Evolutionary conservation across 2,888 invertebrate species (phyloP).

Genomic region (Cheilosia urbana): DNA sequence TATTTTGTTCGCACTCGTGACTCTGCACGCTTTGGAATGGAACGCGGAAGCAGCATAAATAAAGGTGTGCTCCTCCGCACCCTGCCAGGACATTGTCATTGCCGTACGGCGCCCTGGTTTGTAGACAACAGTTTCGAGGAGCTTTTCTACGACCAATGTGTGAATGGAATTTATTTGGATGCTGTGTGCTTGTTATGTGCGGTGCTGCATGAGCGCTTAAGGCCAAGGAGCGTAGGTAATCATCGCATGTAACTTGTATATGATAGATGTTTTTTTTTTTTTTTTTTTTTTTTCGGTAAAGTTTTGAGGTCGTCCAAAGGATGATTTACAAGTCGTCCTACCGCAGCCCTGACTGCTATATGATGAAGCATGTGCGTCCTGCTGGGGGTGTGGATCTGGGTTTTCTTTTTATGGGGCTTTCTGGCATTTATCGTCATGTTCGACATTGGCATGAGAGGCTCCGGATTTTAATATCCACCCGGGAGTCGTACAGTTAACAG

Average conservation of each 20-base stretch:
- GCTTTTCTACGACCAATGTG: conserved; percentile 39
- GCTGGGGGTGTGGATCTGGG: background rate
- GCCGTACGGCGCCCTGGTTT: background rate
- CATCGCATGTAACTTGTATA: conserved; percentile 20
- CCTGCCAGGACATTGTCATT: background rate
- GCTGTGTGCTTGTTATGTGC: conserved; percentile 50
- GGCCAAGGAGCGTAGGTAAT: conserved; percentile 56
- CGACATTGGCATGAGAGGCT: conserved; percentile 45
- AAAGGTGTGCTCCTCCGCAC: conserved; percentile 1
- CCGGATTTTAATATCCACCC: conserved; percentile 54
- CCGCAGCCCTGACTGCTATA: conserved; percentile 23
- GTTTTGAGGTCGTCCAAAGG: conserved; percentile 58
- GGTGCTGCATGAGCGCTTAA: conserved; percentile 10
- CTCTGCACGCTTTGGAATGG: conserved; percentile 14
- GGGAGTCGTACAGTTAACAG: conserved; percentile 52
- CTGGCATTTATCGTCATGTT: conserved; percentile 58
- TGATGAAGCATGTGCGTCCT: conserved; percentile 6
- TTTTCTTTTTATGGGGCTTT: conserved; percentile 8
- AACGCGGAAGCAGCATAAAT: conserved; percentile 43
- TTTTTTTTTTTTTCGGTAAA: conserved; percentile 30
- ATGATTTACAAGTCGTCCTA: conserved; percentile 41
- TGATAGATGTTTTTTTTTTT: background rate
- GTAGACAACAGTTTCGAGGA: conserved; percentile 4
- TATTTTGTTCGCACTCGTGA: conserved; percentile 7
- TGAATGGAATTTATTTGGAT: conserved; percentile 46